Base-by-base conservation (phyloP, 2,888 invertebrate species). In the Zaprionus lineosus region DNA sequence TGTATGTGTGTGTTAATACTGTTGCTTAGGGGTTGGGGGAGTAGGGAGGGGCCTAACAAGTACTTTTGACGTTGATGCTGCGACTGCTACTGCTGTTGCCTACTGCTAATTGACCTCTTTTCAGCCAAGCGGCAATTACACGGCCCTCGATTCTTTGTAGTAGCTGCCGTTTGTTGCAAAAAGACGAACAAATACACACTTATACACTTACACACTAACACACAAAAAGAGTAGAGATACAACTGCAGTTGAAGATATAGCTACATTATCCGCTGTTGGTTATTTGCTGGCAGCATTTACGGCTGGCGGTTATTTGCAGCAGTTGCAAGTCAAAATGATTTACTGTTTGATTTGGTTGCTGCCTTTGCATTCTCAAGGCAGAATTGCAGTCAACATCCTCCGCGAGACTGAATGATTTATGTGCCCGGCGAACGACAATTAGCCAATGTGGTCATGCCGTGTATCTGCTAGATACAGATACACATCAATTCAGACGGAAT, bases 91-190 rank as follows among this genome's bases (percentile, higher is more conserved):
- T n/a, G n/a, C n/a, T n/a, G n/a, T n/a, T n/a, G n/a, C n/a, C n/a
- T n/a, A n/a, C 74, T 75, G 83, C 72, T 81, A 84, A 84, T 84
- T 84, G 84, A 84, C 84, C 84, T 76, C 84, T 84, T 84, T 84
- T 66, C 84, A 83, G 61, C 82, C 66, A 84, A 81, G 84, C 84
- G 84, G 84, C 83, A 81, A 81, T 82, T 81, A 79, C 65, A 71
- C 57, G 82, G 79, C 76, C 76, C 79, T 79, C 79, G 43, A 74
- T 66, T 66, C 65, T 69, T 71, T 61, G 64, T 51, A 43, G 62
- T 28, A 61, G 56, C 36, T 47, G 43, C 34, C 29, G 57, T 8
- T 51, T 16, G n/a, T 48, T 43, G 37, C 37, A 63, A 58, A 21
- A 57, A 55, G 41, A 66, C 40, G 12, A 28, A 47, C 37, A 55